phyloP scores from a whole-genome alignment of 2,888 invertebrate genomes.

The Aphrophora alni region DNA sequence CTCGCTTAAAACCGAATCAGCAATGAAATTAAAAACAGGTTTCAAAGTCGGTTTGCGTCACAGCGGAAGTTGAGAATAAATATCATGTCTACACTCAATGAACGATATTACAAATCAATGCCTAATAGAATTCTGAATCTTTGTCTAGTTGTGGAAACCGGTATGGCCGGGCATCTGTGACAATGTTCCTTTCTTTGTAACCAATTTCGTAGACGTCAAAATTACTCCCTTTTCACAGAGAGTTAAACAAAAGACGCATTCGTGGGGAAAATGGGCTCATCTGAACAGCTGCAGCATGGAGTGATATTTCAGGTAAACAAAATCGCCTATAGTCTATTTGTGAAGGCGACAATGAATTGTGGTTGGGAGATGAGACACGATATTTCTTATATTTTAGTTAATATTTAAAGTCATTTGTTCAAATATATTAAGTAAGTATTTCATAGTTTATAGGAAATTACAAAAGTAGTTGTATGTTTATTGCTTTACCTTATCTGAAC shows the following conservation, averaged over 20 bases:
- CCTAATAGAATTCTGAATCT: slow-evolving; percentile 7
- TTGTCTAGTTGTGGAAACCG: neutral
- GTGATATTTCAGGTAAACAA: neutral
- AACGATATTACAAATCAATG: slow-evolving; percentile 33
- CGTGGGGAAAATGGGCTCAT: slow-evolving; percentile 4
- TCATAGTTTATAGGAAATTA: too few species aligned
- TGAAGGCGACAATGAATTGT: too few species aligned
- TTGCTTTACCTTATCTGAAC: too few species aligned
- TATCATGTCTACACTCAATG: neutral
- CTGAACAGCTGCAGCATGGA: neutral
- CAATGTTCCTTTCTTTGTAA: neutral
- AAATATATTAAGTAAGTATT: too few species aligned
- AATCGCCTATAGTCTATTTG: neutral
- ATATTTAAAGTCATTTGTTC: too few species aligned
- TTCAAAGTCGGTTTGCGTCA: neutral
- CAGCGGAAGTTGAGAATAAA: slow-evolving; percentile 29
- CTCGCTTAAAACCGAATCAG: neutral
- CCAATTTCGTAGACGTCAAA: neutral
- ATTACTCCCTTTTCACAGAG: neutral
- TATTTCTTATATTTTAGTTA: too few species aligned
- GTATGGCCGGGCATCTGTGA: neutral
- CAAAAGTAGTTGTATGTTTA: too few species aligned
- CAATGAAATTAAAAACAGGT: slow-evolving; percentile 3
- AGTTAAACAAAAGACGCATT: slow-evolving; percentile 1
- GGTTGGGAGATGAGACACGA: neutral